phyloP scores from a whole-genome alignment of 2,113 vertebrate genomes.

The Atherinomorus stipes region DNA sequence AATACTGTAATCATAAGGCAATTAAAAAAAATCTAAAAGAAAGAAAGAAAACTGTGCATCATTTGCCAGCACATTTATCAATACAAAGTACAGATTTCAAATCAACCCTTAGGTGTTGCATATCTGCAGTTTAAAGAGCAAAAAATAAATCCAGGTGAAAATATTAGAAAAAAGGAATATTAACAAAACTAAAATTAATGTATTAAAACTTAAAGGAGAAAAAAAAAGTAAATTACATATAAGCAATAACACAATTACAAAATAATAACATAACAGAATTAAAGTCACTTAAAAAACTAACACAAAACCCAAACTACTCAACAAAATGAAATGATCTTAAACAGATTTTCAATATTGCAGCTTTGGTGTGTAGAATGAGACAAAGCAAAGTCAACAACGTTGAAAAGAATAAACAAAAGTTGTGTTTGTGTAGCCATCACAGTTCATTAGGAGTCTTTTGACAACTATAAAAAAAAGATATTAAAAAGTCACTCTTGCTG shows the following conservation, averaged over 20 bases:
- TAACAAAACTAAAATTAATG: slow-evolving; percentile 57
- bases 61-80: slow-evolving; percentile 31
- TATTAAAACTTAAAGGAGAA: slow-evolving; percentile 25
- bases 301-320: slow-evolving; percentile 42
- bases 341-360: slow-evolving; percentile 46
- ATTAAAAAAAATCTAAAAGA: slow-evolving; percentile 43
- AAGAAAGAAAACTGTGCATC: too few relatives aligned
- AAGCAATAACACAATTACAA: slow-evolving; percentile 68
- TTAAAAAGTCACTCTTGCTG: slow-evolving; percentile 1
- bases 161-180: slow-evolving; percentile 42
- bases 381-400: slow-evolving; percentile 22
- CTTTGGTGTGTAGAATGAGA: slow-evolving; percentile 63
- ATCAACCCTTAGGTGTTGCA: slow-evolving; percentile 48
- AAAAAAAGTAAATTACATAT: slow-evolving; percentile 32
- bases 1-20: slow-evolving; percentile 65
- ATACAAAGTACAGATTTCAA: slow-evolving; percentile 37
- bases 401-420: slow-evolving; percentile 7
- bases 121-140: slow-evolving; percentile 38
- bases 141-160: slow-evolving; percentile 41
- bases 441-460: slow-evolving; percentile 42
- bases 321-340: slow-evolving; percentile 57
- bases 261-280: slow-evolving; percentile 57
- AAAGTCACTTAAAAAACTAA: slow-evolving; percentile 46
- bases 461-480: slow-evolving; percentile 29
- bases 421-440: slow-evolving; percentile 20